These are phyloP conservation scores for Trissonchulus sp. DNA, from an alignment of 2,888 invertebrate genomes.

Conservation along the genomic window DNA sequence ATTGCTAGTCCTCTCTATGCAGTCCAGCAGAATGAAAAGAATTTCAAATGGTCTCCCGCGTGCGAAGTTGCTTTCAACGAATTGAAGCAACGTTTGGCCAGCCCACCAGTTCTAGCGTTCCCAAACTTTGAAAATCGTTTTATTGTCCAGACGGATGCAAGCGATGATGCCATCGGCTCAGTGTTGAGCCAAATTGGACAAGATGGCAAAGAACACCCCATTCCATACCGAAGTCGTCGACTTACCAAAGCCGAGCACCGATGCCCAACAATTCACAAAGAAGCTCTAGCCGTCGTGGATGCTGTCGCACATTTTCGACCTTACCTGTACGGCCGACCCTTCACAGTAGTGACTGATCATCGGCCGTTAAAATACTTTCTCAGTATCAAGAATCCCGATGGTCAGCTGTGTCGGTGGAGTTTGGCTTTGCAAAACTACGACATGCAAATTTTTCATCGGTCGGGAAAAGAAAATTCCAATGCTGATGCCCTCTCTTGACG, in stretches of 20 bases:
- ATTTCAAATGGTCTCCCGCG: slow-evolving; percentile 8
- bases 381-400: not conserved
- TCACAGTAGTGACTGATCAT: slow-evolving; percentile 25
- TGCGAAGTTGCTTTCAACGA: not conserved
- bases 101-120: slow-evolving; percentile 17
- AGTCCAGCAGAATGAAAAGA: not conserved
- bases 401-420: not conserved
- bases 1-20: not conserved
- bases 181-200: no score
- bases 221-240: slow-evolving; percentile 31
- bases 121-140: slow-evolving; percentile 23
- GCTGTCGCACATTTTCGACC: slow-evolving; percentile 29
- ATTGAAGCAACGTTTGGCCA: slow-evolving; percentile 7
- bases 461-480: slow-evolving; percentile 1
- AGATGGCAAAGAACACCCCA: slow-evolving; percentile 21
- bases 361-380: no score
- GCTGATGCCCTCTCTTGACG: no score
- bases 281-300: slow-evolving; percentile 35
- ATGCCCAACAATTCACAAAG: slow-evolving; percentile 32
- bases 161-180: no score
- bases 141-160: slow-evolving; percentile 22
- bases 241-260: slow-evolving; percentile 31
- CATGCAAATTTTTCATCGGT: slow-evolving; percentile 1
- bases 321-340: not conserved
- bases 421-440: slow-evolving; percentile 17